Conservation (phyloP, 2,888 invertebrate genomes). For the Cephus sareptanus region DNA sequence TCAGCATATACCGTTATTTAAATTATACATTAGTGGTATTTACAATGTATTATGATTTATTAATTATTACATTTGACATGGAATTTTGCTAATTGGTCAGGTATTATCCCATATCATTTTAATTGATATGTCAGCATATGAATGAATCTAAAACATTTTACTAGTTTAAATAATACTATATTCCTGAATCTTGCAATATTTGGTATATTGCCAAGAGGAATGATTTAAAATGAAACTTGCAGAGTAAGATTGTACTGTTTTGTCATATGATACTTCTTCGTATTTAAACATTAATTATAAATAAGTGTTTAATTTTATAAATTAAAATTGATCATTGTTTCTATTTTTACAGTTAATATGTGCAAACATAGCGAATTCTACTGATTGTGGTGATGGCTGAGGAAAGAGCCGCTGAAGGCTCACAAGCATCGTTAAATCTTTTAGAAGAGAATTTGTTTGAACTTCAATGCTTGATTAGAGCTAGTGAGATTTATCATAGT, state of each 20-base stretch:
- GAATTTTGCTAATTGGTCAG: not conserved
- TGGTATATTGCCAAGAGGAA: not conserved
- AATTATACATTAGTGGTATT: not conserved
- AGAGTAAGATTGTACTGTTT: not conserved
- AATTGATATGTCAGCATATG: not conserved
- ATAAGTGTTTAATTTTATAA: not conserved
- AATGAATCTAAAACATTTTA: not conserved
- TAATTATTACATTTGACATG: not conserved
- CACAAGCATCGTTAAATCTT: slow-evolving; percentile 34
- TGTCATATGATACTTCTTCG: not conserved
- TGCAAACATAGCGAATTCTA: slow-evolving; percentile 1
- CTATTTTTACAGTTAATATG: slow-evolving; percentile 16
- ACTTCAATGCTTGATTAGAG: slow-evolving; percentile 56
- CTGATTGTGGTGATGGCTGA: slow-evolving; percentile 34
- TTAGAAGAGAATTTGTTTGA: slow-evolving; percentile 53
- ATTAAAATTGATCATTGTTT: not conserved
- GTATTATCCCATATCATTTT: not conserved
- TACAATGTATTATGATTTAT: not conserved
- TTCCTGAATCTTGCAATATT: not conserved
- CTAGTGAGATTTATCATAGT: slow-evolving; percentile 51
- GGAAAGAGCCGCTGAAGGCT: slow-evolving; percentile 22
- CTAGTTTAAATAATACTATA: not conserved
- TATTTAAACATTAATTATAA: not conserved
- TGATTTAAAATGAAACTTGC: not conserved
- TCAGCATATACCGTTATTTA: not conserved